Evolutionary conservation across 2,113 vertebrate species (phyloP).

Genomic region (Pelvicachromis taeniatus): DNA sequence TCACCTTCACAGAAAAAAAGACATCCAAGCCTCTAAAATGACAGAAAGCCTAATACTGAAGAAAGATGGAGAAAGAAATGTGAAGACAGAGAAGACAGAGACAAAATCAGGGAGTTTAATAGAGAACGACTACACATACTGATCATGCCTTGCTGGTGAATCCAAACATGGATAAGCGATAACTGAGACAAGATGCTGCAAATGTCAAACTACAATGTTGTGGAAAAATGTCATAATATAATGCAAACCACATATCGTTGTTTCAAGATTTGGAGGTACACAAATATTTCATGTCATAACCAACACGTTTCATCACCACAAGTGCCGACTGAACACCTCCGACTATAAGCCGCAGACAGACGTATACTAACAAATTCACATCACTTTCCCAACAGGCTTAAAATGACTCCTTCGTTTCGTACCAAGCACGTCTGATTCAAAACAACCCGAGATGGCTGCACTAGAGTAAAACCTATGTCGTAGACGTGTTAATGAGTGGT

Average conservation of each 20-base stretch:
- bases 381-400: neutral
- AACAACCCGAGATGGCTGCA: conserved; percentile 21
- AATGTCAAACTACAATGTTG: conserved; percentile 8
- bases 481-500: conserved; percentile 58
- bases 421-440: neutral
- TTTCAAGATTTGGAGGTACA: neutral
- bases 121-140: neutral
- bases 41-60: neutral
- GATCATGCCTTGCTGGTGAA: neutral
- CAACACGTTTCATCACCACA: neutral
- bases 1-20: neutral
- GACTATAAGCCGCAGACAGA: neutral
- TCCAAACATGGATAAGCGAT: neutral
- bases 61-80: neutral
- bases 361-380: neutral
- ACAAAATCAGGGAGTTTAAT: neutral
- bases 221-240: conserved; percentile 7
- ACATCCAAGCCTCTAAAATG: neutral
- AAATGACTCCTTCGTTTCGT: neutral
- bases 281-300: neutral
- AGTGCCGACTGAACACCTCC: neutral
- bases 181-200: conserved; percentile 28
- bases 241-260: neutral
- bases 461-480: conserved; percentile 12
- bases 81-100: neutral